Evolutionary conservation across 2,797 vertebrate genomes (phyloP).

Genomic region (Xiphorhynchus erythropygius): DNA sequence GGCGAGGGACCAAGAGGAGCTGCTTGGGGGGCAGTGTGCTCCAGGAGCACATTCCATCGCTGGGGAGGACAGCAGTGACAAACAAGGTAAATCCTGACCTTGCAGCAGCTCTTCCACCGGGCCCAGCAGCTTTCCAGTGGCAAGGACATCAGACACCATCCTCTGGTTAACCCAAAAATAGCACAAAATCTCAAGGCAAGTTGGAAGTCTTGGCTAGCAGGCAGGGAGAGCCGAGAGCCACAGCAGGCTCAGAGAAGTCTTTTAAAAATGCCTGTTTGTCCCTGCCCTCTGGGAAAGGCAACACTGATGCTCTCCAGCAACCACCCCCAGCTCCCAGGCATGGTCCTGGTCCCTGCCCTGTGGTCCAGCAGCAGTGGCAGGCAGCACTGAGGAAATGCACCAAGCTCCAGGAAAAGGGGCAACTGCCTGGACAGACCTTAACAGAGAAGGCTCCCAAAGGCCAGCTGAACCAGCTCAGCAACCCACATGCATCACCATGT

Average conservation of each 20-base stretch:
- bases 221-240: neutral
- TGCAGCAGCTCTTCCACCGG: neutral
- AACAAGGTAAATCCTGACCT: rapidly evolving
- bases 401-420: neutral
- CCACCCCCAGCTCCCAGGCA: neutral
- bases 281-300: neutral
- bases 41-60: rapidly evolving
- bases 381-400: neutral
- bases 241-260: neutral
- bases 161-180: rapidly evolving
- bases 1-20: rapidly evolving
- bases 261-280: neutral
- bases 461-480: neutral
- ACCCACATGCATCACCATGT: rapidly evolving
- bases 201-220: neutral
- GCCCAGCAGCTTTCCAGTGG: neutral
- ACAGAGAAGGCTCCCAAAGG: neutral
- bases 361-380: rapidly evolving
- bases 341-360: rapidly evolving
- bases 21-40: neutral
- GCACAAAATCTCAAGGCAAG: neutral
- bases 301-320: neutral
- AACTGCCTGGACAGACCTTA: neutral
- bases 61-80: rapidly evolving
- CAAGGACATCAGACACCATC: neutral